A percentile compares a stretch with the other conserved stretches of the same genome.
These are phyloP conservation scores for Linyphia triangularis DNA, from an alignment of 2,888 invertebrate genomes.

Conservation along the genomic window DNA sequence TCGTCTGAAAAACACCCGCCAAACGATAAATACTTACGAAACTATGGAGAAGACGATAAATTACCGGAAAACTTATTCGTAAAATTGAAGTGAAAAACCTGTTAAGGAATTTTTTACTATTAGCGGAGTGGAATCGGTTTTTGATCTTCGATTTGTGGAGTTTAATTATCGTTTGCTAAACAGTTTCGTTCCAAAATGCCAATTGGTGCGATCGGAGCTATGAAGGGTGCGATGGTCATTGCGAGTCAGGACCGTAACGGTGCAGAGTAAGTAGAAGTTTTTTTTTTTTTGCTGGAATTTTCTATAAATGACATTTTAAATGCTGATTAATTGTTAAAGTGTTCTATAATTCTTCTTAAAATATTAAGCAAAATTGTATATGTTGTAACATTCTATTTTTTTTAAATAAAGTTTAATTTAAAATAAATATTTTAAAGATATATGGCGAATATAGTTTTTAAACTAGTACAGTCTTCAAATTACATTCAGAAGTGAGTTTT, in stretches of 20 bases:
- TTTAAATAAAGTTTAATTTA: no score
- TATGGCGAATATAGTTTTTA: no score
- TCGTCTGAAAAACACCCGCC: slow-evolving; percentile 44
- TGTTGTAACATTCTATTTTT: no score
- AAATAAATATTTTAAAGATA: no score
- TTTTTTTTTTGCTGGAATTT: no score
- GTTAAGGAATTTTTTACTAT: not conserved
- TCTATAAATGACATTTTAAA: no score
- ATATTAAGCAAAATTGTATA: no score
- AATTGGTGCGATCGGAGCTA: slow-evolving; percentile 67
- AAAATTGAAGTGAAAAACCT: not conserved
- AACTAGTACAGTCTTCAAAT: no score
- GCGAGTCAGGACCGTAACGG: slow-evolving; percentile 62
- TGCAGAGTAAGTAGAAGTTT: slow-evolving; percentile 52
- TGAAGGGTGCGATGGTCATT: slow-evolving; percentile 72
- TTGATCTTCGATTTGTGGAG: not conserved
- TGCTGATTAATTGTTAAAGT: no score
- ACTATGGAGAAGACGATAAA: not conserved
- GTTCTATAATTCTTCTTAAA: no score
- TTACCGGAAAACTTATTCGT: not conserved
- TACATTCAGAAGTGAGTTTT: no score
- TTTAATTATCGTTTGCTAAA: not conserved
- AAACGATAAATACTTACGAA: slow-evolving; percentile 28
- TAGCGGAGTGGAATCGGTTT: not conserved
- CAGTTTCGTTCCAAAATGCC: slow-evolving; percentile 48